Evolutionary conservation across 2,888 invertebrate genomes (phyloP), one percentile per base, ranked within the genome.

Genomic region (Myopa testacea): DNA sequence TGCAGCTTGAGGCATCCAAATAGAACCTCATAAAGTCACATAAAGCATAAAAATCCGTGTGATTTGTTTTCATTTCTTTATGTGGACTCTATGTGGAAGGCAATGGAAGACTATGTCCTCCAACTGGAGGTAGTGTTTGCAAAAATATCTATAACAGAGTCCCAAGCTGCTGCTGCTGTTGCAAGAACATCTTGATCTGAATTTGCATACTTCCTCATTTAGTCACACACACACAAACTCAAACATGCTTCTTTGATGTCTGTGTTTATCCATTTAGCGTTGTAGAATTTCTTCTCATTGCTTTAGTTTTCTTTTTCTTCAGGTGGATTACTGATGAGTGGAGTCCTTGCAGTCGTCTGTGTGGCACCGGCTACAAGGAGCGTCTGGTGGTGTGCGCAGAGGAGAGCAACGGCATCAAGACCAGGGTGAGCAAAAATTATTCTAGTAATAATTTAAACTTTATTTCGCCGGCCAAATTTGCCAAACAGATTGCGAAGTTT

Each of bases 311-410:
- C 55, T 75, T 69, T 38, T 74, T 55, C 60, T 67, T 60, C 71
- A 97, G 97, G 87, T 98, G 97, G 97, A 93, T 95, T 85, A 93
- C 94, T 38, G 94, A 94, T 75, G 95, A 96, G 82, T 98, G 98
- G 98, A 94, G 95, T 70, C 91, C 93, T 16, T 98, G 98, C 90
- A 95, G 95, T 82, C 93, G 92, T 45, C 93, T 93, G 38, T 98
- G 98, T 86, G 97, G 97, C 0, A 95, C 95, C 3, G 98, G 98
- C 6, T 92, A 94, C 80, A 92, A 94, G 83, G 92, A 93, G 78
- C 92, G 98, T 14, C 92, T 94, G 81, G 96, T 98, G 78, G 93
- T 95, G 83, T 98, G 98, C 87, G 94, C 95, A 10, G 93, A 95
- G 89, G 93, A 95, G 84, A 93, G 93, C 82, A 95, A 96, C 87